Base-by-base conservation (phyloP, 2,888 invertebrate species). In the Folsomia candida region DNA sequence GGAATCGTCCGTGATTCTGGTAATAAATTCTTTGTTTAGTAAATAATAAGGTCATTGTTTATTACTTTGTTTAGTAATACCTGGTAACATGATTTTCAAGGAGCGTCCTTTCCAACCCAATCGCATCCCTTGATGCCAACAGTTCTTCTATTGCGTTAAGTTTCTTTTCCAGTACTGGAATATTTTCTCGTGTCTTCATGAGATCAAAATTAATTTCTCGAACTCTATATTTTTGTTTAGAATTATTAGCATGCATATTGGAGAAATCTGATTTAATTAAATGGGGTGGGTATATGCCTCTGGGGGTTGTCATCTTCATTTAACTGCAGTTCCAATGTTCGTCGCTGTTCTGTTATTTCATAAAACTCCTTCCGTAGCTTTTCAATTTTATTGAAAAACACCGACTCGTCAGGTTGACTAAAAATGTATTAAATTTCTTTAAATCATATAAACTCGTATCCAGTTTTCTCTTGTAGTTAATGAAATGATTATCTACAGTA, bases 11-110 rank as follows among this genome's bases (percentile, higher is more conserved):
- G 76, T 75, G 18, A 77, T 69, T 26, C 75, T 68, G 3, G n/a
- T n/a, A n/a, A n/a, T n/a, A n/a, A n/a, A n/a, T n/a, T n/a, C n/a
- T n/a, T n/a, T n/a, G n/a, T n/a, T n/a, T n/a, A n/a, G n/a, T n/a
- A n/a, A n/a, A n/a, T n/a, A n/a, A n/a, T n/a, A n/a, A n/a, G n/a
- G n/a, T n/a, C n/a, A n/a, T n/a, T n/a, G n/a, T n/a, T n/a, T n/a
- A n/a, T n/a, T n/a, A n/a, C n/a, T n/a, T n/a, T n/a, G n/a, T n/a
- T n/a, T n/a, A n/a, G n/a, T n/a, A n/a, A n/a, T n/a, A n/a, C n/a
- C n/a, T n/a, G n/a, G 75, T 71, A 6, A 79, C 61, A 72, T 79
- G 79, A 51, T 77, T 76, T 37, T 77, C 71, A 18, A 78, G 47
- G 29, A 79, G 58, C 0, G 75, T 74, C 24, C 72, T 65, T 63